Conservation (phyloP, 1,140 invertebrate genomes). For the Lepeophtheirus salmonis region DNA sequence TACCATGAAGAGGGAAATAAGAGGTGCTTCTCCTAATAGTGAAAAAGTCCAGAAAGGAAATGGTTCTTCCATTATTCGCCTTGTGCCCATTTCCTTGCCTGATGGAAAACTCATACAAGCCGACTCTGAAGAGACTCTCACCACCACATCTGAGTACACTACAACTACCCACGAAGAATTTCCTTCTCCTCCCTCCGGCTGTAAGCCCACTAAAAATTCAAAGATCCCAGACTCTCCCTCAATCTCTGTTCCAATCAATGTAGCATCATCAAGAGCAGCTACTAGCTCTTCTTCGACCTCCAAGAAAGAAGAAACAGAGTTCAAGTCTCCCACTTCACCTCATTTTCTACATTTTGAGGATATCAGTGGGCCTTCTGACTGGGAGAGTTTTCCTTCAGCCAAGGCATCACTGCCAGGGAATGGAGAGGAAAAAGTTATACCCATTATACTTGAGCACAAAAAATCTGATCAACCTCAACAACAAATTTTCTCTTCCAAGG, state of each 20-base stretch:
- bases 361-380: not conserved
- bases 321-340: too few relatives aligned
- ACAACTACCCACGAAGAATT: constrained; percentile 1
- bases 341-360: not conserved
- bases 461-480: too few relatives aligned
- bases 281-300: not conserved
- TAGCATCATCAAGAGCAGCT: too few relatives aligned
- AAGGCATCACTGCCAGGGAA: not conserved
- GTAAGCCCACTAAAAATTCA: too few relatives aligned
- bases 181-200: too few relatives aligned
- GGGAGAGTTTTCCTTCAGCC: not conserved
- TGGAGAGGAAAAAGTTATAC: not conserved
- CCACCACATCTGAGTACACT: not conserved
- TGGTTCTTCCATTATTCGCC: too few relatives aligned
- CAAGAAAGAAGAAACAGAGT: not conserved
- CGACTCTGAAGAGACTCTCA: not conserved
- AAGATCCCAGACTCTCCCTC: too few relatives aligned
- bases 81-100: constrained; percentile 7
- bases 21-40: not conserved
- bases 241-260: not conserved
- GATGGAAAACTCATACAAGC: not conserved
- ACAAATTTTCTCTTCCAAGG: too few relatives aligned
- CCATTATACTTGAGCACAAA: not conserved
- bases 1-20: not conserved
- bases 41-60: not conserved